These are phyloP conservation scores for Cyprinus carpio DNA, from an alignment of 2,113 vertebrate genomes.

Conservation along the genomic window DNA sequence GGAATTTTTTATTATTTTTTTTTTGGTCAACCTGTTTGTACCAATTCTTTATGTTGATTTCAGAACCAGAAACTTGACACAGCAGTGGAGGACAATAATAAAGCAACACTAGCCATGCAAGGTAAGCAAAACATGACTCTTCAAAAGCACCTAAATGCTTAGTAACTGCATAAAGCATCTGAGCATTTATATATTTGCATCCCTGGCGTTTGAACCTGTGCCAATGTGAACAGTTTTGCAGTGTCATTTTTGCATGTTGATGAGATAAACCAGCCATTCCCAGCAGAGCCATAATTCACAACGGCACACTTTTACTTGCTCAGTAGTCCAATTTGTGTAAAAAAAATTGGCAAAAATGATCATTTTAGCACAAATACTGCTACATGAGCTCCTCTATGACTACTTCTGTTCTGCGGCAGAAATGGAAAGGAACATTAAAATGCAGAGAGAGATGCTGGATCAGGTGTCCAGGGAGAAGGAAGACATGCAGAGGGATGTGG, in stretches of 20 bases:
- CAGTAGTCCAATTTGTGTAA: neutral
- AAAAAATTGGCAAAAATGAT: conserved; percentile 1
- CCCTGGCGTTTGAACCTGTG: neutral
- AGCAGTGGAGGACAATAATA: conserved; percentile 76
- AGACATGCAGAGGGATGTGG: conserved; percentile 66
- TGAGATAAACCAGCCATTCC: neutral
- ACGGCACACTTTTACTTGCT: neutral
- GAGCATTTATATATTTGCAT: conserved; percentile 22
- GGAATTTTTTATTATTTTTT: too few relatives aligned
- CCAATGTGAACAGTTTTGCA: neutral
- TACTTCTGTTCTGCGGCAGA: conserved; percentile 36
- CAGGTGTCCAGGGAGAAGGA: conserved; percentile 76
- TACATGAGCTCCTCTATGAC: neutral
- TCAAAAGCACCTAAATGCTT: neutral
- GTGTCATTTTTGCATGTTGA: conserved; percentile 6
- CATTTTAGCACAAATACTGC: conserved; percentile 23
- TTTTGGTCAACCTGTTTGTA: neutral
- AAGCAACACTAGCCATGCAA: conserved; percentile 75
- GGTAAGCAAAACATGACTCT: conserved; percentile 80
- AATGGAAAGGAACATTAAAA: conserved; percentile 44
- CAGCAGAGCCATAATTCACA: neutral
- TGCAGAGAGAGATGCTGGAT: conserved; percentile 72
- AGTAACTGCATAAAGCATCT: neutral
- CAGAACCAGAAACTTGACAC: conserved; percentile 83
- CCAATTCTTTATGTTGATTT: conserved; percentile 54